Conservation (phyloP, 37 sponge, comb jelly and placozoan genomes). For the Spongilla lacustris region DNA sequence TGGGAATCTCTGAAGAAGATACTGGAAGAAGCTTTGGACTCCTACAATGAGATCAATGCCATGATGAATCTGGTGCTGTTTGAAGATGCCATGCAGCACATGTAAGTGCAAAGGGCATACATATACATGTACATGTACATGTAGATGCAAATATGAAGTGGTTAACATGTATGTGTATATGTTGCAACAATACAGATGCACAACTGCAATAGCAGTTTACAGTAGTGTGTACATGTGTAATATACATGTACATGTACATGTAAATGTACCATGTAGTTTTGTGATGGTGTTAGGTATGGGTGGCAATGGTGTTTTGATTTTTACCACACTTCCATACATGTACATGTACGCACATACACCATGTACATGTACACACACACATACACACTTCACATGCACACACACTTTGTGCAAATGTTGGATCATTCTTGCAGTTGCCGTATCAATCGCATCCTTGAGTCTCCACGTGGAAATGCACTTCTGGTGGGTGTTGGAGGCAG, state of each 20-base stretch:
- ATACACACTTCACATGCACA: too few relatives aligned
- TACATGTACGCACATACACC: neutral
- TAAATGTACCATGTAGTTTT: too few relatives aligned
- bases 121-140: neutral
- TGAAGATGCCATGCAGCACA: slow-evolving; percentile 97
- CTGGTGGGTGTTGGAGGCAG: slow-evolving; percentile 98
- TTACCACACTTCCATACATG: too few relatives aligned
- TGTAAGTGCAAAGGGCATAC: slow-evolving; percentile 43
- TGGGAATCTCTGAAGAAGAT: slow-evolving; percentile 89
- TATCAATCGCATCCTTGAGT: slow-evolving; percentile 97
- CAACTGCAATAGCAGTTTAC: too few relatives aligned
- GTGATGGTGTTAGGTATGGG: too few relatives aligned
- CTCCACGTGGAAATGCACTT: slow-evolving; percentile 97
- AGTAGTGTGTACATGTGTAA: too few relatives aligned
- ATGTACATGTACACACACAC: slow-evolving; percentile 10
- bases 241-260: too few relatives aligned
- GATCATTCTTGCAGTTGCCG: slow-evolving; percentile 67
- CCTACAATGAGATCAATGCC: slow-evolving; percentile 97
- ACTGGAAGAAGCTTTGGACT: slow-evolving; percentile 94
- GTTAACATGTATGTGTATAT: slow-evolving; percentile 4
- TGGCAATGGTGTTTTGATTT: too few relatives aligned
- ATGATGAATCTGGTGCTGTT: slow-evolving; percentile 98
- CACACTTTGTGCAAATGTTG: too few relatives aligned
- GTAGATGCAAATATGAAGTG: too few relatives aligned
- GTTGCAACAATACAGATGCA: too few relatives aligned